phyloP scores from a whole-genome alignment of 2,888 invertebrate species.

The Stenodera caucasica region DNA sequence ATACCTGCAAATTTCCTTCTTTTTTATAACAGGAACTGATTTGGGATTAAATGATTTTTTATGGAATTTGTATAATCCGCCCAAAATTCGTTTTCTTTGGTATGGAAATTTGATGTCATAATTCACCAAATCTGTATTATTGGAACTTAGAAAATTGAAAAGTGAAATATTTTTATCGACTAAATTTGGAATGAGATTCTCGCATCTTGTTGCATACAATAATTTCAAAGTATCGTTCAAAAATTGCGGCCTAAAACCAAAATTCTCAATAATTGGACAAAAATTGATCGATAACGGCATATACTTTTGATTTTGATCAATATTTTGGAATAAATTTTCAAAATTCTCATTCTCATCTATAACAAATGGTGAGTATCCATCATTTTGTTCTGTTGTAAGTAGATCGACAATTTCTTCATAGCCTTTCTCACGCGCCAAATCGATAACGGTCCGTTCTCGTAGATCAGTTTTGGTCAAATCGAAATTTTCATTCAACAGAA shows the following conservation, averaged over 20 bases:
- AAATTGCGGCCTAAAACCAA: slow-evolving; percentile 56
- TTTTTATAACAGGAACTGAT: slow-evolving; percentile 47
- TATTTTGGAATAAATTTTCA: slow-evolving; percentile 31
- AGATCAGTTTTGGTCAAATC: slow-evolving; percentile 59
- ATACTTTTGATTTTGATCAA: slow-evolving; percentile 10
- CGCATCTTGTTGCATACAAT: slow-evolving; percentile 64
- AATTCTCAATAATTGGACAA: background rate
- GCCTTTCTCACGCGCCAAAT: slow-evolving; percentile 61
- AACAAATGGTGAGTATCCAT: slow-evolving; percentile 31
- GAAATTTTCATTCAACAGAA: slow-evolving; percentile 61
- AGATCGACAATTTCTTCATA: slow-evolving; percentile 57
- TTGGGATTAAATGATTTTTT: slow-evolving; percentile 60
- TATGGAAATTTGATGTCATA: slow-evolving; percentile 64
- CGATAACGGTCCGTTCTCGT: slow-evolving; percentile 57
- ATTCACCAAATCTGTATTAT: slow-evolving; percentile 61
- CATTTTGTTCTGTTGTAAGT: slow-evolving; percentile 53
- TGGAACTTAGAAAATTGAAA: slow-evolving; percentile 61
- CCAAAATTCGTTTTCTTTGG: slow-evolving; percentile 61
- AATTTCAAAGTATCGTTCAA: slow-evolving; percentile 60
- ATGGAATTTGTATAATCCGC: slow-evolving; percentile 63
- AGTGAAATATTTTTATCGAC: slow-evolving; percentile 59
- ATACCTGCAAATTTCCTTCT: slow-evolving; percentile 54
- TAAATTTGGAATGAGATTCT: slow-evolving; percentile 57
- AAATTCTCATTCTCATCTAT: slow-evolving; percentile 29
- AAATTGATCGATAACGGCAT: slow-evolving; percentile 7